Percentiles rank a stretch among this genome's conserved stretches.
phyloP scores from a whole-genome alignment of 2,797 vertebrate species.

The Sebastes taczanowskii region DNA sequence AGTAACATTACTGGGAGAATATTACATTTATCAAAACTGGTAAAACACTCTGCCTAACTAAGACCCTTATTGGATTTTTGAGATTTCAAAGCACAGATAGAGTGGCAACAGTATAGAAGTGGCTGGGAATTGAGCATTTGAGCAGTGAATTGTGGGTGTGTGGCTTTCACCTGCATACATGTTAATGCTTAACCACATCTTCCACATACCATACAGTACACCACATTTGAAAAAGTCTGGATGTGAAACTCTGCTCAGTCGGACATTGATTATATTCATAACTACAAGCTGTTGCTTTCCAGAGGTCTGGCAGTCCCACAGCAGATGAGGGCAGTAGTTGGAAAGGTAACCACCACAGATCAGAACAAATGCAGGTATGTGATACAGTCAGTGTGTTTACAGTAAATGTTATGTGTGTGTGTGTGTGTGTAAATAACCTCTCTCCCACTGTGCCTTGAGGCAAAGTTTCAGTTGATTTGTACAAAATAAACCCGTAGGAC shows the following conservation, averaged over 20 bases:
- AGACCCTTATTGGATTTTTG: background rate
- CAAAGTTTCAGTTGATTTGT: background rate
- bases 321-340: slow-evolving; percentile 64
- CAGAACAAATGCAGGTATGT: slow-evolving; percentile 76
- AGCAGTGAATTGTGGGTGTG: background rate
- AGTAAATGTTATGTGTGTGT: background rate
- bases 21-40: background rate
- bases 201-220: background rate
- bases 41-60: background rate
- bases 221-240: background rate
- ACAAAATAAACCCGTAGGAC: slow-evolving; percentile 1
- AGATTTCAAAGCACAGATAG: background rate
- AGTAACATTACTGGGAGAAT: background rate
- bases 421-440: background rate
- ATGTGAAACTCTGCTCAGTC: slow-evolving; percentile 20
- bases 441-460: background rate
- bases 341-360: slow-evolving; percentile 62
- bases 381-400: background rate
- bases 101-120: background rate
- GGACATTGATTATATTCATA: slow-evolving; percentile 27
- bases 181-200: slow-evolving; percentile 48
- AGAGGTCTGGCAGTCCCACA: slow-evolving; percentile 77
- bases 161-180: slow-evolving; percentile 20
- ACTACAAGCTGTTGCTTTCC: slow-evolving; percentile 37
- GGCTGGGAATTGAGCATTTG: background rate